Evolutionary conservation across 2,797 vertebrate species (phyloP).

Genomic region (Pelodytes ibericus): DNA sequence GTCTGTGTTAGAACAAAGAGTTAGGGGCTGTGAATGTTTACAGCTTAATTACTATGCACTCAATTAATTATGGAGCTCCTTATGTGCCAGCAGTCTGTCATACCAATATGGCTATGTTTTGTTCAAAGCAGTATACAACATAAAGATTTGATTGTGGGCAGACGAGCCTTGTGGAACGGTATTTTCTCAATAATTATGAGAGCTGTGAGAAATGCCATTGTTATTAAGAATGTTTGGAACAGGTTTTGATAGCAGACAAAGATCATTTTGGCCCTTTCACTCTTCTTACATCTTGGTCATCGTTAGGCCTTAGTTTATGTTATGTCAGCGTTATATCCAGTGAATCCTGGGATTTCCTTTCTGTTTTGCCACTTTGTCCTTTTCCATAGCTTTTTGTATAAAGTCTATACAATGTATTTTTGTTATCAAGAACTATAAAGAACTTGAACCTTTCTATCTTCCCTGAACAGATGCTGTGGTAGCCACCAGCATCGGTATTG

Average conservation of each 20-base stretch:
- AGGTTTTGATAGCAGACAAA: neutral
- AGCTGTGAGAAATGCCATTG: constrained; percentile 13
- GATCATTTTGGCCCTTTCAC: no score
- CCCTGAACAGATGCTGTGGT: no score
- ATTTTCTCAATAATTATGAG: neutral
- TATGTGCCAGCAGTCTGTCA: constrained; percentile 35
- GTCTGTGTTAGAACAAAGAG: constrained; percentile 30
- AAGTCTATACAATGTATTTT: no score
- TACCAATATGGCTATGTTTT: constrained; percentile 15
- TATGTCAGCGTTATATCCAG: neutral
- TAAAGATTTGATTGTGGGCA: constrained; percentile 45
- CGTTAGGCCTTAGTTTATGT: neutral
- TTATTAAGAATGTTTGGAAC: neutral
- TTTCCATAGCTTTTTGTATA: no score
- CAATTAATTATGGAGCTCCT: constrained; percentile 26
- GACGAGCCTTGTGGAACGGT: neutral
- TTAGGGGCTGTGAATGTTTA: constrained; percentile 23
- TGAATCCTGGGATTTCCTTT: no score
- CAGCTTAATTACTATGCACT: constrained; percentile 29
- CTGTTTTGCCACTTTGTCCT: no score
- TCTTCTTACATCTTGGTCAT: neutral
- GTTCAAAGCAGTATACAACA: constrained; percentile 20
- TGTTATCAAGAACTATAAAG: no score
- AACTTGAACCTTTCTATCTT: no score
- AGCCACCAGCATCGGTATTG: no score